Conservation (phyloP, 2,888 invertebrate species). For the Tinea pellionella region DNA sequence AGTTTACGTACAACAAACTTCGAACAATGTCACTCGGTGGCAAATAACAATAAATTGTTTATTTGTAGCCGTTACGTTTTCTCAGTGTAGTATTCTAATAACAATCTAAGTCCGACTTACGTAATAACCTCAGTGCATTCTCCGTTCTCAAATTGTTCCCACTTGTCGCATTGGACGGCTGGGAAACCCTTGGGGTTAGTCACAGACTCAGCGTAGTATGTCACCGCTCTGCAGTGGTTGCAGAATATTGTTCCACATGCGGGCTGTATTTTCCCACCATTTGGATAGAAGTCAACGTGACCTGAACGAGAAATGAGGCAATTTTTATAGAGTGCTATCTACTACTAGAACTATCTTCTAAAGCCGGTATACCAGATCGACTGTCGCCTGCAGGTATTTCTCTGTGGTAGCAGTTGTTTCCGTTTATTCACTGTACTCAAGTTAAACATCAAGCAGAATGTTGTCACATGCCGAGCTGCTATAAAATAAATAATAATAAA, state of each 20-base stretch:
- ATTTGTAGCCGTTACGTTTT: neutral
- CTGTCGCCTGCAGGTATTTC: too few species aligned
- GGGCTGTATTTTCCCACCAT: slow-evolving; percentile 48
- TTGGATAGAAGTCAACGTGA: slow-evolving; percentile 52
- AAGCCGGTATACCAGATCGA: too few species aligned
- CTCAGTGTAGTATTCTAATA: too few species aligned
- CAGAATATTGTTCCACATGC: slow-evolving; percentile 46
- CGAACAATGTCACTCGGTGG: too few species aligned
- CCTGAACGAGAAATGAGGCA: slow-evolving; percentile 27
- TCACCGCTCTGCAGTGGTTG: slow-evolving; percentile 47
- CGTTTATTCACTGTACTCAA: too few species aligned
- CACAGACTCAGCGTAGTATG: slow-evolving; percentile 37
- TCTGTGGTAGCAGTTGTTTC: too few species aligned
- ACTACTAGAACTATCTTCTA: too few species aligned
- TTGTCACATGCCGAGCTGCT: too few species aligned
- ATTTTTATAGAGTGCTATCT: neutral
- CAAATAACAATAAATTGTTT: neutral
- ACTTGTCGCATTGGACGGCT: slow-evolving; percentile 31
- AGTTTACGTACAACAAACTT: too few species aligned
- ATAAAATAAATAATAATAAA: too few species aligned
- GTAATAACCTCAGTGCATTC: slow-evolving; percentile 28
- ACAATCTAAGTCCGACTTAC: slow-evolving; percentile 25
- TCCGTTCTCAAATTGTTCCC: slow-evolving; percentile 32
- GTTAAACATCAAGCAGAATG: too few species aligned
- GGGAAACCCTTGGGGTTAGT: slow-evolving; percentile 27